Base-by-base conservation (phyloP, 1,140 invertebrate genomes). In the Maniola jurtina region DNA sequence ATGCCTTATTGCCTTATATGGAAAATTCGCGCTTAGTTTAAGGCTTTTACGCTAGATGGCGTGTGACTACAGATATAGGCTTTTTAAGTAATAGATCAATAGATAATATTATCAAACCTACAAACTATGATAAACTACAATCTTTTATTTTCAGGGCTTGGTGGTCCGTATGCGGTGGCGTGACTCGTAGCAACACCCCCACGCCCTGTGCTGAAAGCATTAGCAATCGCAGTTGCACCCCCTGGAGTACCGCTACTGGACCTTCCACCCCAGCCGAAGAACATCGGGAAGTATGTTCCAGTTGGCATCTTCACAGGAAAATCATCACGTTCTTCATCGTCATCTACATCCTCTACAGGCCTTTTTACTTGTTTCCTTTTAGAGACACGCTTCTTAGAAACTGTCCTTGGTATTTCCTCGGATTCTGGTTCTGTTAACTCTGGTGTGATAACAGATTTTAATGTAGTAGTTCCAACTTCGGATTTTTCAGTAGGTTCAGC, bases 111-210 rank as follows among this genome's bases (percentile, higher is more conserved):
- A 45, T 71, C 61, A 52, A 47, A 45, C 54, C n/a, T 65, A 59
- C 7, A 16, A 52, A 40, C 5, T 64, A 25, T 25, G 25, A 25
- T 25, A 2, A 25, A 25, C 77, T 80, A 79, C 63, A 73, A 62
- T 73, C 42, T 45, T 45, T 84, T 84, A 61, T 70, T 55, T 36
- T 84, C 83, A 2, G 77, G 76, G 75, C 78, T 76, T 0, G 85
- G 83, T 7, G 91, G 91, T 34, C 94, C 94, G 73, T 94, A 95
- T 9, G 94, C 93, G 6, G 94, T 94, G 8, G 94, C 94, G 71
- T 94, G 94, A 73, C 93, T 94, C 38, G 93, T 93, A 45, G 94
- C 94, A 0, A 94, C 92, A 16, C 94, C 94, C 6, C 93, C 93
- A 70, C 91, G 92, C 14, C 93, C 94, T 34, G 93, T 94, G 90